These are phyloP conservation scores for Falco berigora DNA, from an alignment of 2,797 vertebrate species.

Conservation along the genomic window DNA sequence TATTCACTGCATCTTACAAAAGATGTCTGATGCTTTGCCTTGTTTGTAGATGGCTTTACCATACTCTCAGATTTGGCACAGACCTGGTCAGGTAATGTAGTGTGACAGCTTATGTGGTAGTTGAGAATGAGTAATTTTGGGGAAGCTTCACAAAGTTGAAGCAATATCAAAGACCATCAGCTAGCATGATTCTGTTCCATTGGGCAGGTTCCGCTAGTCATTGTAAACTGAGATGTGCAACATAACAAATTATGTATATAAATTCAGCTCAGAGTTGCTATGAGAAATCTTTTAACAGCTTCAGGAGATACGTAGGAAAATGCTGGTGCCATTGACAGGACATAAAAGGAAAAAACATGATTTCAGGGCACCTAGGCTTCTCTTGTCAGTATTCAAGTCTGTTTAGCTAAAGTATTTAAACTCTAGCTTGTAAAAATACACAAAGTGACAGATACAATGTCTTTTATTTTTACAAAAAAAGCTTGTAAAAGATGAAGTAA, in stretches of 20 bases:
- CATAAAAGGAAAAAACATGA: neutral
- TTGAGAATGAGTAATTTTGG: neutral
- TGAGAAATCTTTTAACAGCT: neutral
- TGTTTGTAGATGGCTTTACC: neutral
- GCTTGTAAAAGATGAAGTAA: conserved; percentile 80
- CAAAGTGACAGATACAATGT: conserved; percentile 63
- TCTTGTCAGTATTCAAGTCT: neutral
- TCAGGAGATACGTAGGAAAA: neutral
- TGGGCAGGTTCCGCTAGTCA: neutral
- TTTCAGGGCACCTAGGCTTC: neutral
- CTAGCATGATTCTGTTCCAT: neutral
- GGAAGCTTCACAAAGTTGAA: neutral
- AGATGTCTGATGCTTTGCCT: neutral
- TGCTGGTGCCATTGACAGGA: neutral
- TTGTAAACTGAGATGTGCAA: neutral
- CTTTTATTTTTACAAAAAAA: conserved; percentile 87
- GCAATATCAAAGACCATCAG: neutral
- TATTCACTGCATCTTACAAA: neutral
- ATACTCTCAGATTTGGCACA: neutral
- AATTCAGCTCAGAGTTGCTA: neutral
- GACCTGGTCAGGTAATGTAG: neutral
- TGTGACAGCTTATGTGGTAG: neutral
- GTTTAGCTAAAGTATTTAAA: neutral
- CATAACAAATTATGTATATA: neutral
- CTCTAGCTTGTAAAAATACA: conserved; percentile 52